Percentiles rank a stretch among this genome's conserved stretches.
phyloP scores from a whole-genome alignment of 1,140 invertebrate genomes.

The Leptopilina boulardi region DNA sequence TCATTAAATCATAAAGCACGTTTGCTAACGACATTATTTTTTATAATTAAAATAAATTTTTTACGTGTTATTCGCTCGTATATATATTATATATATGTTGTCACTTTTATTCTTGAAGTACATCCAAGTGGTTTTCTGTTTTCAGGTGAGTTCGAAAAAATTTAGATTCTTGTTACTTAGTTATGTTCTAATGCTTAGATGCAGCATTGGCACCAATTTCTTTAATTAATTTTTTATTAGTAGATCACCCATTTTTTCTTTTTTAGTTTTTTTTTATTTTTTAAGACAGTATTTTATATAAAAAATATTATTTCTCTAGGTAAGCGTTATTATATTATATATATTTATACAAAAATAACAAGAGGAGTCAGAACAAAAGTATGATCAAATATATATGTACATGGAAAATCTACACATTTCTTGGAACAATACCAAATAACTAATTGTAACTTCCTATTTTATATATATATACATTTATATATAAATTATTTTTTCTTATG shows the following conservation, averaged over 20 bases:
- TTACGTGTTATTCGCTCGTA: slow-evolving; percentile 20
- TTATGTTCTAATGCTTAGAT: slow-evolving; percentile 18
- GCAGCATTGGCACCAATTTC: slow-evolving; percentile 10
- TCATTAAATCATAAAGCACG: slow-evolving; percentile 19
- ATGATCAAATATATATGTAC: background rate
- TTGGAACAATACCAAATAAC: background rate
- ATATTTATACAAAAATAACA: background rate
- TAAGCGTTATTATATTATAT: slow-evolving; percentile 4
- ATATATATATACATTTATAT: too few relatives aligned
- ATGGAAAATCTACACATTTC: background rate
- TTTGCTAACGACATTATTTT: slow-evolving; percentile 27
- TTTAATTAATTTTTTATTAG: background rate
- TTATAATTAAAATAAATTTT: slow-evolving; percentile 7
- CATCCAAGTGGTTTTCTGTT: slow-evolving; percentile 11
- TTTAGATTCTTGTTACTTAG: slow-evolving; percentile 5
- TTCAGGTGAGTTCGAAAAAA: slow-evolving; percentile 22
- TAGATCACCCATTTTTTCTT: slow-evolving; percentile 8
- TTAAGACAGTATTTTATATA: background rate
- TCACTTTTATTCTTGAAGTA: slow-evolving; percentile 24
- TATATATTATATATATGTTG: slow-evolving; percentile 23
- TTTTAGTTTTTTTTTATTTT: slow-evolving; percentile 1
- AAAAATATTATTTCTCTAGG: background rate
- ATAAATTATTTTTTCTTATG: background rate
- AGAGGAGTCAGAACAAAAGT: background rate
- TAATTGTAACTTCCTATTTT: background rate